A percentile compares a stretch with the other conserved stretches of the same genome.
phyloP scores from a whole-genome alignment of 1,140 invertebrate species.

The Drosophila athabasca region DNA sequence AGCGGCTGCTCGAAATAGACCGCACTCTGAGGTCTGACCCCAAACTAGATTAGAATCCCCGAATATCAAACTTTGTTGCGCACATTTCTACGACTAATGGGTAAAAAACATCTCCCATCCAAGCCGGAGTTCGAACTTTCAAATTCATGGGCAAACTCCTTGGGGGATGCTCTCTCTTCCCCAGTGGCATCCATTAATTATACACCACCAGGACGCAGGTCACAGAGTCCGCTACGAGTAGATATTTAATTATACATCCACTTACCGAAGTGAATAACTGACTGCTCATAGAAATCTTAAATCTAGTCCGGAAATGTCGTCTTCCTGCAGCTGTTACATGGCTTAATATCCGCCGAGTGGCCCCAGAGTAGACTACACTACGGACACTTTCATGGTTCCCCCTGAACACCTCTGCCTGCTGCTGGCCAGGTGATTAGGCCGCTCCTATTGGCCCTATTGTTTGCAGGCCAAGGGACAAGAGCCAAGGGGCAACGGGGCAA shows the following conservation, averaged over 20 bases:
- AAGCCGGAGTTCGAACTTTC: not conserved
- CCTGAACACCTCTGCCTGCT: not conserved
- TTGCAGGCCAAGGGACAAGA: slow-evolving; percentile 7
- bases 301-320: too few relatives aligned
- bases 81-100: not conserved
- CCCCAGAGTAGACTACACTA: not conserved
- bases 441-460: slow-evolving; percentile 32
- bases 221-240: not conserved
- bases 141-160: slow-evolving; percentile 26
- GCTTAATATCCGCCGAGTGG: not conserved
- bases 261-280: slow-evolving; percentile 13
- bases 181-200: slow-evolving; percentile 31
- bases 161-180: not conserved
- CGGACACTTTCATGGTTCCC: not conserved
- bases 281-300: not conserved
- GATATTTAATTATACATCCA: slow-evolving; percentile 32
- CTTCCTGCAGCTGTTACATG: not conserved
- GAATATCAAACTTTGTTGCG: slow-evolving; percentile 11
- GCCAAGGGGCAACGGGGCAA: not conserved
- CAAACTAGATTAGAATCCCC: slow-evolving; percentile 16
- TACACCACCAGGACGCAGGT: slow-evolving; percentile 2
- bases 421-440: slow-evolving; percentile 49
- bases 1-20: not conserved
- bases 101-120: slow-evolving; percentile 3
- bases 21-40: slow-evolving; percentile 14